Conservation (phyloP, 2,113 vertebrate species). For the Stigmatopora argus region DNA sequence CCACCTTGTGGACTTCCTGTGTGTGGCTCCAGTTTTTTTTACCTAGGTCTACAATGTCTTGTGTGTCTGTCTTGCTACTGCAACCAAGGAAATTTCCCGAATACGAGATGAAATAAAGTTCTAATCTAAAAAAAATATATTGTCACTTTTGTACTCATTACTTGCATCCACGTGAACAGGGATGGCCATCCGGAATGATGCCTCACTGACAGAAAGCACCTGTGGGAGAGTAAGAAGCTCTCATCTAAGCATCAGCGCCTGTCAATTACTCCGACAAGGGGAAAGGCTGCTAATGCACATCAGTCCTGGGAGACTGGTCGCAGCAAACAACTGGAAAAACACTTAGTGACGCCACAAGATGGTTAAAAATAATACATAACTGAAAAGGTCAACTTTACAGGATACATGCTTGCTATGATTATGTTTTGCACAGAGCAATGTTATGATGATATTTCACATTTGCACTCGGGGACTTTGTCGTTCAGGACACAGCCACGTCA, state of each 20-base stretch:
- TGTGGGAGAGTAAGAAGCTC: slow-evolving; percentile 28
- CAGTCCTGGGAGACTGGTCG: slow-evolving; percentile 38
- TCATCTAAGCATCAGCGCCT: slow-evolving; percentile 34
- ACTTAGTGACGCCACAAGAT: slow-evolving; percentile 20
- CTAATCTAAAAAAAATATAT: neutral
- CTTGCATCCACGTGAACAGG: slow-evolving; percentile 5
- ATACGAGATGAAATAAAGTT: too few species aligned
- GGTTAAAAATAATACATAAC: slow-evolving; percentile 2
- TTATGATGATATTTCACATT: slow-evolving; percentile 1
- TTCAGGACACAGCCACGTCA: neutral
- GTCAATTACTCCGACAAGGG: slow-evolving; percentile 42
- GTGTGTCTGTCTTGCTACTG: too few species aligned
- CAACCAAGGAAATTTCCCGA: too few species aligned
- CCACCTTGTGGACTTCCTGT: too few species aligned
- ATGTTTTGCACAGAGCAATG: neutral
- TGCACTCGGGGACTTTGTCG: neutral
- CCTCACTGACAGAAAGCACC: slow-evolving; percentile 12
- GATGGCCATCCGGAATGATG: slow-evolving; percentile 12
- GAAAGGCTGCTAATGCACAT: slow-evolving; percentile 55
- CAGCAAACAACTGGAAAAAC: slow-evolving; percentile 24
- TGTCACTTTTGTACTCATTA: neutral
- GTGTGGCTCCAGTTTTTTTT: too few species aligned
- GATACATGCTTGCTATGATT: neutral
- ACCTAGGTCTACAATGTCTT: too few species aligned
- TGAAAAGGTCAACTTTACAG: slow-evolving; percentile 9